These are phyloP conservation scores for Serripes groenlandicus DNA, from an alignment of 2,888 invertebrate genomes.

Conservation along the genomic window DNA sequence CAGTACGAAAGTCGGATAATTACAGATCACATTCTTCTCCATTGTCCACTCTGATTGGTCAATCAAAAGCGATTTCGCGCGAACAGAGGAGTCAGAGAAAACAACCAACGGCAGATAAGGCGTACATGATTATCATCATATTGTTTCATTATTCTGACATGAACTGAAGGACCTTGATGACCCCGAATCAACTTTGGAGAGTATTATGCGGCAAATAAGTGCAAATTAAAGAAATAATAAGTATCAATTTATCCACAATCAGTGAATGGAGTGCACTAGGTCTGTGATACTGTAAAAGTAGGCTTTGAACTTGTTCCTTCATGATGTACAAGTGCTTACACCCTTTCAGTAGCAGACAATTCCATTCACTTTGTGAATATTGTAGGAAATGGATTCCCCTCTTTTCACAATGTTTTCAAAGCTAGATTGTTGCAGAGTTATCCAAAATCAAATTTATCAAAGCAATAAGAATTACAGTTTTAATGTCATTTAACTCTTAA, in stretches of 20 bases:
- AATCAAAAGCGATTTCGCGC: conserved; percentile 18
- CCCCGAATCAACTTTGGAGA: conserved; percentile 25
- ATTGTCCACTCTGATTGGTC: conserved; percentile 24
- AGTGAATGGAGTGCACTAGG: conserved; percentile 16
- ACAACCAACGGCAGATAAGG: conserved; percentile 4
- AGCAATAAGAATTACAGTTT: too few relatives aligned
- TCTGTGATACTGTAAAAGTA: neutral
- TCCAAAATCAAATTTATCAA: too few relatives aligned
- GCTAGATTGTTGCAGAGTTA: too few relatives aligned
- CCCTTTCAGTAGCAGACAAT: neutral
- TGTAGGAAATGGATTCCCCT: neutral
- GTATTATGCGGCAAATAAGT: conserved; percentile 32
- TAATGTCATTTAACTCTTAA: too few relatives aligned
- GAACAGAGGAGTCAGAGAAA: too few relatives aligned
- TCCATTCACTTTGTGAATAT: neutral
- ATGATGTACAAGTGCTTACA: neutral
- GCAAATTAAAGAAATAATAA: conserved; percentile 34
- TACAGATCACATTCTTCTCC: conserved; percentile 7
- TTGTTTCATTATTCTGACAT: conserved; percentile 17
- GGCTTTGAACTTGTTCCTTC: neutral
- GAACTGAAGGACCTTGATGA: conserved; percentile 16
- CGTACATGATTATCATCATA: conserved; percentile 25
- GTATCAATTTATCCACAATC: conserved; percentile 12
- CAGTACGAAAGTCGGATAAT: conserved; percentile 15
- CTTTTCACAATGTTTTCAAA: neutral